Evolutionary conservation across 2,888 invertebrate species (phyloP).

Genomic region (Drosophila meridionalis): DNA sequence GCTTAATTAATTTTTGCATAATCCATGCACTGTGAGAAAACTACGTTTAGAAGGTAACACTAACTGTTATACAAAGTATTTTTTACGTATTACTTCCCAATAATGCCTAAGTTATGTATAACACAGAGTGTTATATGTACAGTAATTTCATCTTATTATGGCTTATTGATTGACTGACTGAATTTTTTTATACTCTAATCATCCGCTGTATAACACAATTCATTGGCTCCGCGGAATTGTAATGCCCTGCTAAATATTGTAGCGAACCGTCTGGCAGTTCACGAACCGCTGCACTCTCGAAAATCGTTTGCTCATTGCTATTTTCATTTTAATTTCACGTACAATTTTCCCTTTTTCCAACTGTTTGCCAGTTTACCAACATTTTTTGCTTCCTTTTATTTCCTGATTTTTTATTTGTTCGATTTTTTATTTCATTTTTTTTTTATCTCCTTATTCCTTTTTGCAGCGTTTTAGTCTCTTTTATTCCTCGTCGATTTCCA

Average conservation of each 20-base stretch:
- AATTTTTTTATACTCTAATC: neutral
- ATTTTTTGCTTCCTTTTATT: conserved; percentile 13
- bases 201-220: neutral
- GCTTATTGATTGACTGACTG: neutral
- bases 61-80: neutral
- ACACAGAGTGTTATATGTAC: neutral
- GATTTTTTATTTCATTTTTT: conserved; percentile 8
- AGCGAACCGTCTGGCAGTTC: conserved; percentile 45
- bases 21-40: neutral
- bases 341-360: conserved; percentile 68
- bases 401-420: conserved; percentile 13
- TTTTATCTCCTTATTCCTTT: conserved; percentile 50
- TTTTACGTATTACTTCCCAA: too few relatives aligned
- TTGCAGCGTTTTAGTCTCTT: conserved; percentile 79
- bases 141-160: neutral
- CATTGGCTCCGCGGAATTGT: neutral
- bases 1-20: neutral
- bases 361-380: conserved; percentile 59
- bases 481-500: conserved; percentile 82
- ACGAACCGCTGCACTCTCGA: conserved; percentile 61
- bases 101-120: neutral
- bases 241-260: conserved; percentile 1
- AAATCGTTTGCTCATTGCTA: conserved; percentile 71
- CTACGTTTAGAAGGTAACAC: neutral
- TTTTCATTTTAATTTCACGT: conserved; percentile 74